Percentiles rank a stretch among this genome's conserved stretches.
These are phyloP conservation scores for Chrysogorgia sp. DNA, from an alignment of 92 coral and sea anemone genomes.

Conservation along the genomic window DNA sequence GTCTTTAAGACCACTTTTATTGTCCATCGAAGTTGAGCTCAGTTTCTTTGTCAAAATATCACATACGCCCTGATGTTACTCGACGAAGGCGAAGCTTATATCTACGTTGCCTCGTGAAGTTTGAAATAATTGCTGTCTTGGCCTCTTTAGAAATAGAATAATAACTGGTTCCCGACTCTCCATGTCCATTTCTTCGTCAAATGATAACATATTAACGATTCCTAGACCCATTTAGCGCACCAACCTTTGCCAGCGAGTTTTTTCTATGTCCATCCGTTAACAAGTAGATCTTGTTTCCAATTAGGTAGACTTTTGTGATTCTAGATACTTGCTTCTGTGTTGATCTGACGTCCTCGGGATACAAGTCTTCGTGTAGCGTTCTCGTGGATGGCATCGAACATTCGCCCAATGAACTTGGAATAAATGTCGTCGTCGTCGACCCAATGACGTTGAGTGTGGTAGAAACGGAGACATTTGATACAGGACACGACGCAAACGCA, in stretches of 20 bases:
- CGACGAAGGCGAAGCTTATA: too few species aligned
- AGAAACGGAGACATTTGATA: constrained; percentile 73
- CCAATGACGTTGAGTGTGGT: constrained; percentile 76
- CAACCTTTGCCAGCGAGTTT: too few species aligned
- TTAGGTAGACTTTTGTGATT: not conserved
- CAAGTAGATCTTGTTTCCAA: not conserved
- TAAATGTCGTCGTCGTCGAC: constrained; percentile 85
- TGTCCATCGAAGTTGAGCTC: too few species aligned
- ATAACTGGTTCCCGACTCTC: too few species aligned
- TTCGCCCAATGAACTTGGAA: constrained; percentile 73
- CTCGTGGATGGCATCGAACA: constrained; percentile 73
- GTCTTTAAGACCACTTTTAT: too few species aligned
- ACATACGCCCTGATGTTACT: too few species aligned
- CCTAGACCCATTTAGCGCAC: not conserved
- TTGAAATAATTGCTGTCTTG: too few species aligned
- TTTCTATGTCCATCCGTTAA: too few species aligned
- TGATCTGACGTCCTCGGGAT: constrained; percentile 8
- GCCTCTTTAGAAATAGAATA: too few species aligned
- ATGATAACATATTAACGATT: too few species aligned
- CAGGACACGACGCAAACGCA: constrained; percentile 80
- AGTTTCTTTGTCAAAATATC: too few species aligned
- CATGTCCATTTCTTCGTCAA: constrained; percentile 28
- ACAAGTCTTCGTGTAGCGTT: constrained; percentile 52
- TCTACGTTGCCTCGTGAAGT: too few species aligned
- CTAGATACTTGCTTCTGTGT: constrained; percentile 23